These are phyloP conservation scores for Plagodis dolabraria DNA, from an alignment of 2,888 invertebrate genomes.

Conservation along the genomic window DNA sequence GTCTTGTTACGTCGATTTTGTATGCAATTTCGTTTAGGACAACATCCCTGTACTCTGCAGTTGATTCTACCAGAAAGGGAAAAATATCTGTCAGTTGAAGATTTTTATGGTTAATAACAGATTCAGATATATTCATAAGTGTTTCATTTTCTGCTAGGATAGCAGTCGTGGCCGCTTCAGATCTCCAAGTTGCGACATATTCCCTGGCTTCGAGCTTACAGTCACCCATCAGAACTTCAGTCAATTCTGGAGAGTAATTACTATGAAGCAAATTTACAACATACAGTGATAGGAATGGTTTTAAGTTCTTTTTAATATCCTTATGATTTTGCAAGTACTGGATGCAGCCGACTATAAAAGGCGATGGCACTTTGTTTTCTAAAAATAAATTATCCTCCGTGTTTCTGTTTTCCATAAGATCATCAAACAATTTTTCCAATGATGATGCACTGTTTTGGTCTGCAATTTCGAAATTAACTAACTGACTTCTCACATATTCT, in stretches of 20 bases:
- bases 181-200: constrained; percentile 82
- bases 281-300: constrained; percentile 71
- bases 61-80: constrained; percentile 51
- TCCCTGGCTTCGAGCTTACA: constrained; percentile 72
- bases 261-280: constrained; percentile 85
- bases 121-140: constrained; percentile 69
- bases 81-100: constrained; percentile 63
- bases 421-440: constrained; percentile 68
- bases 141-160: constrained; percentile 57
- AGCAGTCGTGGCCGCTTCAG: constrained; percentile 58
- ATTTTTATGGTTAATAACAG: constrained; percentile 64
- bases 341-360: constrained; percentile 73
- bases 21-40: constrained; percentile 49
- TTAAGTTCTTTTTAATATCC: constrained; percentile 64
- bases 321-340: constrained; percentile 65
- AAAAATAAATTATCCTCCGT: constrained; percentile 65
- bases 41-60: constrained; percentile 52
- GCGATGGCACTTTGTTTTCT: constrained; percentile 71
- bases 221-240: constrained; percentile 78
- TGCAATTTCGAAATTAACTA: constrained; percentile 67
- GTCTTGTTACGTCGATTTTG: constrained; percentile 49
- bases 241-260: constrained; percentile 81
- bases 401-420: constrained; percentile 65
- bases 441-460: constrained; percentile 60
- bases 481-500: constrained; percentile 64